Evolutionary conservation across 1,140 invertebrate genomes (phyloP).

Genomic region (Spodoptera frugiperda): DNA sequence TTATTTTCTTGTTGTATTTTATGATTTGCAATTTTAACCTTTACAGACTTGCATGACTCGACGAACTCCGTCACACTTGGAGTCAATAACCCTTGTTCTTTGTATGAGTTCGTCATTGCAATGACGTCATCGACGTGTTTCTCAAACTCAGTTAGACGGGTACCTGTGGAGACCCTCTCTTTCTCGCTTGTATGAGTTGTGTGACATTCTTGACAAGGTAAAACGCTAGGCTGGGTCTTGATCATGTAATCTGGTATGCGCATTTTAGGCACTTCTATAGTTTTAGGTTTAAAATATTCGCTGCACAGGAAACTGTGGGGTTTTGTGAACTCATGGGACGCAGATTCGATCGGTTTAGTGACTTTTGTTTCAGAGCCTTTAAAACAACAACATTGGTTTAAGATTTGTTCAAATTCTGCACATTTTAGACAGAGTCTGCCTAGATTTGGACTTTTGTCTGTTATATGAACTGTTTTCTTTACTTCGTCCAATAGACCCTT

Average conservation of each 20-base stretch:
- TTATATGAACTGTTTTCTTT: conserved; percentile 4
- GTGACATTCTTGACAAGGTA: background rate
- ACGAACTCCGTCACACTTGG: conserved; percentile 59
- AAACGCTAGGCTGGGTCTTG: background rate
- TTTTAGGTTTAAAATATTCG: conserved; percentile 50
- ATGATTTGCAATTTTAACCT: conserved; percentile 56
- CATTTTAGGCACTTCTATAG: conserved; percentile 51
- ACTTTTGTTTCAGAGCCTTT: conserved; percentile 48
- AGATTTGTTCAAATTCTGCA: background rate
- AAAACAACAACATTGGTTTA: conserved; percentile 37
- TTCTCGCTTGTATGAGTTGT: conserved; percentile 1
- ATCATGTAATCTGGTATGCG: conserved; percentile 44
- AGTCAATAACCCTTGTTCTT: conserved; percentile 56
- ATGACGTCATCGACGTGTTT: conserved; percentile 57
- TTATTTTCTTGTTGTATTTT: conserved; percentile 14
- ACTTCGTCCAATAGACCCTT: conserved; percentile 55
- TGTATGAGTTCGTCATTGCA: conserved; percentile 55
- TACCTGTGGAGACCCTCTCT: background rate
- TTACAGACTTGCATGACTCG: conserved; percentile 53
- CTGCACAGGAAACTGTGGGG: conserved; percentile 45
- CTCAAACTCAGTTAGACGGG: conserved; percentile 49
- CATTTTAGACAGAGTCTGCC: background rate
- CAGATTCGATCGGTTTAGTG: background rate
- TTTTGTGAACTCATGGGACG: too few species aligned
- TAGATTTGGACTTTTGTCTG: background rate